Evolutionary conservation across 2,113 vertebrate species (phyloP).

Genomic region (Pycnonotus jocosus): DNA sequence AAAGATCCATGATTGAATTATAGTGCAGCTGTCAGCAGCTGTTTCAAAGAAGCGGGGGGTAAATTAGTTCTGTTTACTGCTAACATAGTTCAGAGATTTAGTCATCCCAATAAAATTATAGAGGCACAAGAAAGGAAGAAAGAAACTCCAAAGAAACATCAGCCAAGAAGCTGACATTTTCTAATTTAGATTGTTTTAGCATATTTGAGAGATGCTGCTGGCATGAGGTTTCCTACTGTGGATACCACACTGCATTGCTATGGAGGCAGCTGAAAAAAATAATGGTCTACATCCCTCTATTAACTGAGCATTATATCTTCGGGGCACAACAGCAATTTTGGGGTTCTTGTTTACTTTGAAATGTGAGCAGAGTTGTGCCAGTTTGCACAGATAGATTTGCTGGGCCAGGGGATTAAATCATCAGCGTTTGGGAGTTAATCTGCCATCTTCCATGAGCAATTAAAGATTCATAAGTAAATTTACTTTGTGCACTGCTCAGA

Average conservation of each 20-base stretch:
- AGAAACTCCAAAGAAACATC: slow-evolving; percentile 42
- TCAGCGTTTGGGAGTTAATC: background rate
- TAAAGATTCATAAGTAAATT: background rate
- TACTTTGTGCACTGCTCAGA: background rate
- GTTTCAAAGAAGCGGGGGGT: slow-evolving; percentile 75
- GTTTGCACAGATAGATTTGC: background rate
- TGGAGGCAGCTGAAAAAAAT: slow-evolving; percentile 5
- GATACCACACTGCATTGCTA: slow-evolving; percentile 5
- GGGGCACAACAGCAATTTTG: background rate
- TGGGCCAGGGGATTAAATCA: background rate
- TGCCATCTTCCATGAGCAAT: background rate
- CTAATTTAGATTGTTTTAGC: slow-evolving; percentile 23
- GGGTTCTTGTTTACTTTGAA: slow-evolving; percentile 6
- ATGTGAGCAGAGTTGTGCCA: background rate
- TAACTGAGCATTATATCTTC: background rate
- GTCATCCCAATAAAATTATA: slow-evolving; percentile 81
- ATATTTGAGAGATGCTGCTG: slow-evolving; percentile 44
- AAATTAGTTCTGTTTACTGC: slow-evolving; percentile 82
- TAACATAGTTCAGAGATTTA: slow-evolving; percentile 77
- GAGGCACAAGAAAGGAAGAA: slow-evolving; percentile 70
- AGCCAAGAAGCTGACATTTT: slow-evolving; percentile 35
- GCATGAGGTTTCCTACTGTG: slow-evolving; percentile 19
- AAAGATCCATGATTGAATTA: slow-evolving; percentile 70
- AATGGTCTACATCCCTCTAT: background rate
- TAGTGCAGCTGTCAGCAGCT: slow-evolving; percentile 81